Evolutionary conservation across 2,113 vertebrate species (phyloP).

Genomic region (Sinocyclocheilus rhinocerous): DNA sequence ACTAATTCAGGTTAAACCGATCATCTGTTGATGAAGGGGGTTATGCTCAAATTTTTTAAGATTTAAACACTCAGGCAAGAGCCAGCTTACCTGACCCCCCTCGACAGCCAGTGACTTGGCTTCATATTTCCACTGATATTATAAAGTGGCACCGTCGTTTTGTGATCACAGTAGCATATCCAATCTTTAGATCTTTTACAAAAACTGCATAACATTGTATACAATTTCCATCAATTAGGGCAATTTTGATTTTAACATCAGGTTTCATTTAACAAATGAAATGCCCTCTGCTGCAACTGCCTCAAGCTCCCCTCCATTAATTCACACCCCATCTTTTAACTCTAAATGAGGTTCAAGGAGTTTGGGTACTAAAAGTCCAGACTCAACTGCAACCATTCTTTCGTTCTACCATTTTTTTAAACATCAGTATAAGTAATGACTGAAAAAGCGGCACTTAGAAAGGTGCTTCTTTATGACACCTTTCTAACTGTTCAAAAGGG

Average conservation of each 20-base stretch:
- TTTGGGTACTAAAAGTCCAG: neutral
- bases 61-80: too few relatives aligned
- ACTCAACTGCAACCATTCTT: neutral
- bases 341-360: neutral
- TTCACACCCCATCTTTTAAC: neutral
- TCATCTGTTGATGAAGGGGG: neutral
- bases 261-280: neutral
- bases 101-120: too few relatives aligned
- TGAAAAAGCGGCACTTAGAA: neutral
- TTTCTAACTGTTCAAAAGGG: neutral
- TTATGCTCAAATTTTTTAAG: too few relatives aligned
- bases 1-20: conserved; percentile 58
- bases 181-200: neutral
- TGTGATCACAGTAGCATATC: neutral
- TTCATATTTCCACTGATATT: neutral
- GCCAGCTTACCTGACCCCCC: too few relatives aligned
- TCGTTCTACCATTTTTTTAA: neutral
- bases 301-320: neutral
- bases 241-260: neutral
- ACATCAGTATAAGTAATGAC: neutral
- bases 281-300: neutral
- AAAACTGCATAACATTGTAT: neutral
- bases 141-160: neutral
- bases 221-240: neutral
- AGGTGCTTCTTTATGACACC: neutral